phyloP scores from a whole-genome alignment of 2,113 vertebrate genomes.

The Ornithorhynchus anatinus region DNA sequence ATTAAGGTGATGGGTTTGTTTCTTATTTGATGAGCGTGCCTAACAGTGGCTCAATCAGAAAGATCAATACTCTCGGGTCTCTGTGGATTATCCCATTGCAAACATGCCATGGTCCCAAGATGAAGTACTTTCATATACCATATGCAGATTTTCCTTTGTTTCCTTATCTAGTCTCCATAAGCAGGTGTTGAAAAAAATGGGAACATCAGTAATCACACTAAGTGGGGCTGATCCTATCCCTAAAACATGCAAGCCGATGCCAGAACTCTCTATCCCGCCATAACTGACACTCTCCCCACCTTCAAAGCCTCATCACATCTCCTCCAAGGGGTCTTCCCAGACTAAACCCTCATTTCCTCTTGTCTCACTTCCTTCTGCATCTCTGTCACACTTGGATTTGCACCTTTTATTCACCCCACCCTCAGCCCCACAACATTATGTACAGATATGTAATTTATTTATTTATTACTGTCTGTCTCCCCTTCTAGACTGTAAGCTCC shows the following conservation, averaged over 20 bases:
- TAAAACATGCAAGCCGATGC: no score
- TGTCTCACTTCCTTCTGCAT: no score
- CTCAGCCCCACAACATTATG: no score
- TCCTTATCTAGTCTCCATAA: not conserved
- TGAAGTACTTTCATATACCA: not conserved
- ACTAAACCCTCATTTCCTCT: no score
- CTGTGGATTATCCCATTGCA: not conserved
- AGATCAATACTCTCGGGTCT: not conserved
- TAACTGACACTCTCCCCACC: not conserved
- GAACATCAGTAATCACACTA: not conserved
- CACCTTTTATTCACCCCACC: no score
- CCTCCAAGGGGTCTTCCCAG: no score
- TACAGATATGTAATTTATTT: no score
- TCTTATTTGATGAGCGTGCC: not conserved
- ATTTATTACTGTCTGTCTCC: no score
- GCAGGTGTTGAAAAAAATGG: not conserved
- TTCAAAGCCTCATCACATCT: not conserved
- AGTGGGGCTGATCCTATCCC: not conserved
- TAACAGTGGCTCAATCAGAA: not conserved
- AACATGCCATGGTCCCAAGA: not conserved
- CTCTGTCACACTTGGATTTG: no score
- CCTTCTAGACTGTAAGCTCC: no score
- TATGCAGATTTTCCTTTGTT: not conserved
- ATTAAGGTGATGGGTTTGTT: not conserved
- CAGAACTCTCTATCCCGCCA: no score